Evolutionary conservation across 2,797 vertebrate genomes (phyloP).

Genomic region (Rhinichthys osculus): DNA sequence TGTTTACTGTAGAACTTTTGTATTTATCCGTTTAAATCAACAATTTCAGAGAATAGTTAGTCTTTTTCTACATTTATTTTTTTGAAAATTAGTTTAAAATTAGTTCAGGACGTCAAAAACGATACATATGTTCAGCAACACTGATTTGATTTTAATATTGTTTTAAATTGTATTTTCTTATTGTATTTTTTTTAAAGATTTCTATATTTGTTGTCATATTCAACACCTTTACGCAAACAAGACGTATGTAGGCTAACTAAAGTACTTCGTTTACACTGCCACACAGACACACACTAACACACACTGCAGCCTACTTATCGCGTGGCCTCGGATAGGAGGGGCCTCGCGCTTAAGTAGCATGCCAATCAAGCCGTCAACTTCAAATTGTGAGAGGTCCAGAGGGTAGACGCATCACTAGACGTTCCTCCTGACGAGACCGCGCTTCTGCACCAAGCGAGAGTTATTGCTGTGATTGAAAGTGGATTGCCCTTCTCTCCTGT

Average conservation of each 20-base stretch:
- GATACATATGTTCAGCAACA: not conserved
- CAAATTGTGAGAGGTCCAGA: constrained; percentile 92
- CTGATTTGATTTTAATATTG: not conserved
- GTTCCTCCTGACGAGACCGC: constrained; percentile 90
- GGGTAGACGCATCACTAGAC: constrained; percentile 90
- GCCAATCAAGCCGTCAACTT: constrained; percentile 99
- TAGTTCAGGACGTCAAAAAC: not conserved
- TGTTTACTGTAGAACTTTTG: not conserved
- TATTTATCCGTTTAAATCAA: not conserved
- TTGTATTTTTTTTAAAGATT: not conserved
- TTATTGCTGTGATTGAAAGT: constrained; percentile 70
- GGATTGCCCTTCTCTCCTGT: constrained; percentile 64
- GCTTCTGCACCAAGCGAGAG: constrained; percentile 74
- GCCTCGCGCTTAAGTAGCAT: constrained; percentile 91
- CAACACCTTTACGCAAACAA: constrained; percentile 33
- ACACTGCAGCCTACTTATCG: constrained; percentile 85
- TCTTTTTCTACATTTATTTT: not conserved
- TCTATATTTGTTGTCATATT: constrained; percentile 33
- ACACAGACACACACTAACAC: constrained; percentile 47
- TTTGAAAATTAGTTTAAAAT: not conserved
- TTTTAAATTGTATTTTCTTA: not conserved
- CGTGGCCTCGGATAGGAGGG: constrained; percentile 91
- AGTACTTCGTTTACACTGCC: constrained; percentile 38
- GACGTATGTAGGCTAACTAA: not conserved
- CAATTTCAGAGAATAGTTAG: not conserved